Conservation (phyloP, 2,888 invertebrate species). For the Synanthedon vespiformis region DNA sequence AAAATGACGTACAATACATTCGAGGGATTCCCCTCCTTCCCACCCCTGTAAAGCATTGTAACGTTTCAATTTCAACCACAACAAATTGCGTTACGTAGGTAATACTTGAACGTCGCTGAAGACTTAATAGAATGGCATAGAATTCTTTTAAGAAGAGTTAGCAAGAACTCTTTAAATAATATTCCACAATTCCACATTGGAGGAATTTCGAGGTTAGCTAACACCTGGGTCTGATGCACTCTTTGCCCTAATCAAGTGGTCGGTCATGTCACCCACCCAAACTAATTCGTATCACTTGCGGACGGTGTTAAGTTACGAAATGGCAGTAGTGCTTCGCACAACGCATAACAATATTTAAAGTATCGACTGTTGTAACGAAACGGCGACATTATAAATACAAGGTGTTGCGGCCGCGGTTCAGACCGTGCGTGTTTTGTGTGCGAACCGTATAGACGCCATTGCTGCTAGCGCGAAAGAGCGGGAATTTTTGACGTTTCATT, state of each 20-base stretch:
- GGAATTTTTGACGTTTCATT: conserved; percentile 46
- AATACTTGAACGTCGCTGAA: too few species aligned
- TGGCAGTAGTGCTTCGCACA: conserved; percentile 39
- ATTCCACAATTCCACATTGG: too few species aligned
- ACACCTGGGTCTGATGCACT: not conserved
- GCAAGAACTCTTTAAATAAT: too few species aligned
- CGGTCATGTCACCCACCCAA: conserved; percentile 9
- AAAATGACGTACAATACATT: too few species aligned
- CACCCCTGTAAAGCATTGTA: too few species aligned
- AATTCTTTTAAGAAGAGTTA: too few species aligned
- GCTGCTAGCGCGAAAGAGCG: conserved; percentile 33
- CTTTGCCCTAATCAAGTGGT: not conserved
- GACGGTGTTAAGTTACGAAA: conserved; percentile 50
- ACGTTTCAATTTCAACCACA: too few species aligned
- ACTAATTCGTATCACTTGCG: conserved; percentile 16
- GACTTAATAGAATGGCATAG: too few species aligned
- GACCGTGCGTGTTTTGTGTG: conserved; percentile 30
- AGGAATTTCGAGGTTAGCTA: not conserved
- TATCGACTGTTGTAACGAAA: conserved; percentile 42
- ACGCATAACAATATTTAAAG: conserved; percentile 51
- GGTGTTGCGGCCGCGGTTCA: conserved; percentile 35
- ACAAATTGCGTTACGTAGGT: too few species aligned
- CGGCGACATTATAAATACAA: conserved; percentile 65
- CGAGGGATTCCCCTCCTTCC: too few species aligned
- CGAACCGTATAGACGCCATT: conserved; percentile 26